Conservation (phyloP, 2,113 vertebrate genomes). For the Monarcha castaneiventris region DNA sequence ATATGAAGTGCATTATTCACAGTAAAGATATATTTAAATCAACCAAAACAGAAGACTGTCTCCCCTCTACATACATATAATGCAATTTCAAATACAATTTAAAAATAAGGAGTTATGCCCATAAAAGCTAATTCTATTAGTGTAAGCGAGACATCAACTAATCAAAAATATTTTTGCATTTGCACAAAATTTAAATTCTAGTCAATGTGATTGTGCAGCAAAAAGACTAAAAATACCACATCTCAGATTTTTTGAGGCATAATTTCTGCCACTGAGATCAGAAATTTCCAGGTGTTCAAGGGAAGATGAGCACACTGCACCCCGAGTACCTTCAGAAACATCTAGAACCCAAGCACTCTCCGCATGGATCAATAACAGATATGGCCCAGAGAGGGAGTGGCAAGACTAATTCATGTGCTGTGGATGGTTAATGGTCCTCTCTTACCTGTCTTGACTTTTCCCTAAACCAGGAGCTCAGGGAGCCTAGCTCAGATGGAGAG, state of each 20-base stretch:
- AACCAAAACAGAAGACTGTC: not conserved
- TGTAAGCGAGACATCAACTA: not conserved
- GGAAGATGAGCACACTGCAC: not conserved
- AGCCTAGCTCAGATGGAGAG: not conserved
- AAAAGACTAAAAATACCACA: slow-evolving; percentile 1
- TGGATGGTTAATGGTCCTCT: not conserved
- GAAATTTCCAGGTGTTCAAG: not conserved
- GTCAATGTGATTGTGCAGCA: not conserved
- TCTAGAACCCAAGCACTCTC: not conserved
- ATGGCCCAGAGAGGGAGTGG: fast-evolving
- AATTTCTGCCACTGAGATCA: not conserved
- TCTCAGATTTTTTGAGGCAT: not conserved
- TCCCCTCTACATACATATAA: not conserved
- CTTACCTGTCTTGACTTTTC: not conserved
- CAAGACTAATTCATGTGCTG: not conserved
- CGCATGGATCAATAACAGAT: not conserved
- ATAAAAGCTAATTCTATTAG: not conserved
- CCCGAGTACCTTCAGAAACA: not conserved
- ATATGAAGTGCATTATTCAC: not conserved
- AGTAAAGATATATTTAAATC: not conserved
- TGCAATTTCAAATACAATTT: not conserved
- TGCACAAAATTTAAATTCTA: slow-evolving; percentile 35
- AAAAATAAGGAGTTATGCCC: not conserved
- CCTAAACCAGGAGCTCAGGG: not conserved
- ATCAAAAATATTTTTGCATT: slow-evolving; percentile 24